A percentile compares a stretch with the other conserved stretches of the same genome.
phyloP scores from a whole-genome alignment of 2,113 vertebrate species.

The Cervus canadensis region DNA sequence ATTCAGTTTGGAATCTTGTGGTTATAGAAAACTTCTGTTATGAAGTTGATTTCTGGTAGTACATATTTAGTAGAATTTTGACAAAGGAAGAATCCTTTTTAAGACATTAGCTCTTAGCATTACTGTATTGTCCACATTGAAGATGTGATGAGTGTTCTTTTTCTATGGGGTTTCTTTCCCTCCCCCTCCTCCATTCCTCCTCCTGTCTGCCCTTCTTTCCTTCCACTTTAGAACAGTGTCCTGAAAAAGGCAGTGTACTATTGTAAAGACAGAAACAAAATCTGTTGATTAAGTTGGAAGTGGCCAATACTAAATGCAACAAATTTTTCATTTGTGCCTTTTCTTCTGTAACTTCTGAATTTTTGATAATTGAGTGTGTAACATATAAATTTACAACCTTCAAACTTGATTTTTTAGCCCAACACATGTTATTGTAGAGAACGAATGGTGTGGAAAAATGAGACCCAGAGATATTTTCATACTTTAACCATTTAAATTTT shows the following conservation, averaged over 20 bases:
- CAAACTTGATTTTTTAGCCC: conserved; percentile 3
- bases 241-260: neutral
- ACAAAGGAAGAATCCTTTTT: neutral
- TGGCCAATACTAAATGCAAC: neutral
- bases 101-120: neutral
- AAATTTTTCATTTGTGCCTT: neutral
- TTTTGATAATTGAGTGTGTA: neutral
- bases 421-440: neutral
- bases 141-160: neutral
- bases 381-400: neutral
- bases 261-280: neutral
- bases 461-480: neutral
- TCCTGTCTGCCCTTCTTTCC: neutral
- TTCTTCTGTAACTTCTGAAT: neutral
- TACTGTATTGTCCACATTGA: neutral
- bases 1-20: neutral
- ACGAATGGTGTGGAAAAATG: neutral
- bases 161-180: neutral
- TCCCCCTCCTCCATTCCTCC: neutral
- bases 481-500: neutral
- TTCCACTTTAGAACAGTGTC: neutral
- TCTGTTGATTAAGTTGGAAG: neutral
- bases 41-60: neutral
- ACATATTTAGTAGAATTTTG: neutral
- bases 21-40: neutral